A percentile compares a stretch with the other conserved stretches of the same genome.
These are phyloP conservation scores for Allygus modestus DNA, from an alignment of 2,888 invertebrate species.

Conservation along the genomic window DNA sequence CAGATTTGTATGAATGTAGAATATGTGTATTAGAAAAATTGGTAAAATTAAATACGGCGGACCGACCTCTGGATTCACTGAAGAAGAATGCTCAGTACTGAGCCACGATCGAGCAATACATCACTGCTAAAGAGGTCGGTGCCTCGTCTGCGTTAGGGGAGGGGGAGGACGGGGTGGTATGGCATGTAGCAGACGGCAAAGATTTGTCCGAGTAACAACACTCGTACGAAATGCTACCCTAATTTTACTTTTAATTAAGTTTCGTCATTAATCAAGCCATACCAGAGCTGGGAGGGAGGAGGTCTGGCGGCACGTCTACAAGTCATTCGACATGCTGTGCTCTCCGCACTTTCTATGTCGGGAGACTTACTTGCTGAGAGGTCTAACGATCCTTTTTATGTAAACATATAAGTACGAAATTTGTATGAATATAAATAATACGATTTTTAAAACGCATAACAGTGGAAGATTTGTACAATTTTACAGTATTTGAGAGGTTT, in stretches of 20 bases:
- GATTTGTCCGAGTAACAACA: slow-evolving; percentile 58
- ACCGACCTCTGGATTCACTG: neutral
- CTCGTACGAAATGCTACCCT: slow-evolving; percentile 52
- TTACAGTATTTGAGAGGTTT: too few species aligned
- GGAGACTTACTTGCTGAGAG: too few species aligned
- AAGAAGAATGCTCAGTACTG: neutral
- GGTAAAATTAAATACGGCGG: too few species aligned
- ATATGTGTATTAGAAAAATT: too few species aligned
- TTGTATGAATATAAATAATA: too few species aligned
- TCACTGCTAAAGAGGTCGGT: neutral
- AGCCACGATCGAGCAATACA: neutral
- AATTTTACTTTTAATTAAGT: slow-evolving; percentile 75
- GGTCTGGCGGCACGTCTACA: slow-evolving; percentile 15
- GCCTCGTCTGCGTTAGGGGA: neutral
- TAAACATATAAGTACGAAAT: too few species aligned
- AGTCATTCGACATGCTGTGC: neutral
- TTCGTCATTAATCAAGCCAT: slow-evolving; percentile 76
- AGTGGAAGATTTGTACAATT: too few species aligned
- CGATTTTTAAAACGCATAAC: too few species aligned
- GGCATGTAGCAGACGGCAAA: slow-evolving; percentile 4
- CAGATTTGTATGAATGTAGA: too few species aligned
- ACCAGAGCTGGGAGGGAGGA: slow-evolving; percentile 29
- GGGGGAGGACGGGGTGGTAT: neutral
- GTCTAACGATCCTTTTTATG: too few species aligned
- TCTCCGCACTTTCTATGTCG: neutral